Evolutionary conservation across 2,797 vertebrate species (phyloP).

Genomic region (Euthynnus affinis): DNA sequence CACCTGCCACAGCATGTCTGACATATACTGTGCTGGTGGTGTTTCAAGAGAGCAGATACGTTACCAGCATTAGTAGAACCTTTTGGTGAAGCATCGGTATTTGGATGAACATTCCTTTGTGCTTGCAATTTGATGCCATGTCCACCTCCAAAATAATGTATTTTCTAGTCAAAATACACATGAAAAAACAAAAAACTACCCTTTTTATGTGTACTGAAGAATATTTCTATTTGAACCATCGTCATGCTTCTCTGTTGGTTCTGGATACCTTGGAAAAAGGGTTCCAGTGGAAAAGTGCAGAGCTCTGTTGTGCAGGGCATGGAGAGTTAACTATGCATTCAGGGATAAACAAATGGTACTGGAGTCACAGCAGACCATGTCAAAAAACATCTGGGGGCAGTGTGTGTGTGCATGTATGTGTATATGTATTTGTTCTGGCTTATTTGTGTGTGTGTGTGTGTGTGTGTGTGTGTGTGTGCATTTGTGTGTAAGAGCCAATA

Average conservation of each 20-base stretch:
- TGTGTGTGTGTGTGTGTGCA: constrained; percentile 26
- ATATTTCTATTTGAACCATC: background rate
- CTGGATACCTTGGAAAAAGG: constrained; percentile 40
- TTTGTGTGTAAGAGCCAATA: constrained; percentile 33
- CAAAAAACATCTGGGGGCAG: constrained; percentile 75
- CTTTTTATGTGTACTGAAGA: background rate
- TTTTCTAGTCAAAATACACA: background rate
- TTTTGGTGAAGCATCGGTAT: constrained; percentile 14
- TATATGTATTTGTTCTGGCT: constrained; percentile 40
- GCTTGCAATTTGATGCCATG: background rate
- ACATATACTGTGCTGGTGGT: constrained; percentile 7
- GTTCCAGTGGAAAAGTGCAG: constrained; percentile 61
- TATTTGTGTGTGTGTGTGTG: constrained; percentile 23
- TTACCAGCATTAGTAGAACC: constrained; percentile 21
- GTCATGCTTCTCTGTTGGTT: constrained; percentile 24
- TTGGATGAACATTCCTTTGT: background rate
- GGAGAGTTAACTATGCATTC: constrained; percentile 66
- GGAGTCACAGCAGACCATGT: constrained; percentile 65
- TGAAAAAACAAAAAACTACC: background rate
- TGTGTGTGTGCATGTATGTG: constrained; percentile 33
- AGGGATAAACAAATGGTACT: constrained; percentile 70
- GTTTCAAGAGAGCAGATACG: constrained; percentile 36
- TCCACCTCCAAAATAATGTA: background rate
- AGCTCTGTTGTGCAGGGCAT: constrained; percentile 53
- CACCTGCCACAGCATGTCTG: constrained; percentile 33